Evolutionary conservation across 2,113 vertebrate species (phyloP).

Genomic region (Lasiurus cinereus): DNA sequence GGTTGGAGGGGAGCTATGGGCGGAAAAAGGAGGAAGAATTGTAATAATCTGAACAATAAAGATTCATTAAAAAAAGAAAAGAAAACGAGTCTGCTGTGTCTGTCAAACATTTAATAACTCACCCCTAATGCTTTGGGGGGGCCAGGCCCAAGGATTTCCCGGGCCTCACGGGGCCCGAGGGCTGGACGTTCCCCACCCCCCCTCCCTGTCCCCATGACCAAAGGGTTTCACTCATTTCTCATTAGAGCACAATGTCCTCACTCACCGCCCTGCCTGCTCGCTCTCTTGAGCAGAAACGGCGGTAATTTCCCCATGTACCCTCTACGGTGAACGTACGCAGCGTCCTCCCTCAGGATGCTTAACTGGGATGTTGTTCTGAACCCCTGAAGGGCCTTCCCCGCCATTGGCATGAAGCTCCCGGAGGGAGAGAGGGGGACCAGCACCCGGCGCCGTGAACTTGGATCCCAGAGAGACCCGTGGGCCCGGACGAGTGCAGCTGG

Average conservation of each 20-base stretch:
- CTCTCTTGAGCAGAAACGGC: conserved; percentile 13
- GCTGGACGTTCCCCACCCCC: too few relatives aligned
- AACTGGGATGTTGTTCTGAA: conserved; percentile 69
- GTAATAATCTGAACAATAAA: too few relatives aligned
- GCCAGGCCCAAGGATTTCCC: too few relatives aligned
- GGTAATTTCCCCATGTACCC: conserved; percentile 61
- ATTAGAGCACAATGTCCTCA: not conserved
- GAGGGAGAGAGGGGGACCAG: conserved; percentile 73
- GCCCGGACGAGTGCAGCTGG: not conserved
- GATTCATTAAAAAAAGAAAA: too few relatives aligned
- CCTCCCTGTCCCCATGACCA: not conserved
- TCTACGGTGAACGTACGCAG: conserved; percentile 45
- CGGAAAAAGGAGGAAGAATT: too few relatives aligned
- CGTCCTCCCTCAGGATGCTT: conserved; percentile 41
- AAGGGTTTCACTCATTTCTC: not conserved
- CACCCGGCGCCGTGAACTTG: conserved; percentile 3
- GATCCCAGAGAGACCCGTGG: not conserved
- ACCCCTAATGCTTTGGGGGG: not conserved
- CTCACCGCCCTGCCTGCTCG: not conserved
- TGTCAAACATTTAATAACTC: too few relatives aligned
- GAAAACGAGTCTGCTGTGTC: too few relatives aligned
- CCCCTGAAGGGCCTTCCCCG: conserved; percentile 65
- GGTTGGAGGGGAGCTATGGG: too few relatives aligned
- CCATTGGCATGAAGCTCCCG: conserved; percentile 22
- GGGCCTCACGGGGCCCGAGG: too few relatives aligned